These are phyloP conservation scores for Myopa testacea DNA, from an alignment of 2,888 invertebrate species.

Conservation along the genomic window DNA sequence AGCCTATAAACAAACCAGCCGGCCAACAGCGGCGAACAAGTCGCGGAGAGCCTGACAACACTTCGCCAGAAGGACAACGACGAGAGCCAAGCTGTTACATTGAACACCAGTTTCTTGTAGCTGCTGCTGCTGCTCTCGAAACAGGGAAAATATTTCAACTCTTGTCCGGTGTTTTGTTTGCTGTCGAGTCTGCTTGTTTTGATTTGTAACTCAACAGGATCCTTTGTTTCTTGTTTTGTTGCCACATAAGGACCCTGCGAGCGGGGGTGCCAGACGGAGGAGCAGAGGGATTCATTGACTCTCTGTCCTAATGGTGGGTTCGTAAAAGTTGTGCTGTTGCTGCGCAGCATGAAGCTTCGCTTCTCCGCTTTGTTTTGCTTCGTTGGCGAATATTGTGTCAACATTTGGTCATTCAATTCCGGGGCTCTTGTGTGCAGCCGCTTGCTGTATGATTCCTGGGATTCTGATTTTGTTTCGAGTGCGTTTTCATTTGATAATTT, in stretches of 20 bases:
- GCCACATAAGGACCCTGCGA: neutral
- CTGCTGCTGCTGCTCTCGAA: neutral
- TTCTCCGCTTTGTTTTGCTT: conserved; percentile 11
- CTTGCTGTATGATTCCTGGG: neutral
- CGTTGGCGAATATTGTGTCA: conserved; percentile 36
- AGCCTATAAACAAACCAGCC: neutral
- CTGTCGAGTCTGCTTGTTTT: conserved; percentile 64
- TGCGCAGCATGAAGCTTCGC: conserved; percentile 35
- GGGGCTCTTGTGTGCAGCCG: neutral
- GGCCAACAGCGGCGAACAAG: conserved; percentile 2
- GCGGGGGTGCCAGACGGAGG: neutral
- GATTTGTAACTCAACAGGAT: conserved; percentile 63
- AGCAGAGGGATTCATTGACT: conserved; percentile 18
- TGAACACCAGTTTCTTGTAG: conserved; percentile 19
- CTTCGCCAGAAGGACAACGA: conserved; percentile 26
- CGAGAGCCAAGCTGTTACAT: conserved; percentile 25
- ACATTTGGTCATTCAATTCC: conserved; percentile 37
- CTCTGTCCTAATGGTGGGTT: conserved; percentile 31
- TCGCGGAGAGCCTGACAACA: conserved; percentile 20
- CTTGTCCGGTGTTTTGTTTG: conserved; percentile 62
- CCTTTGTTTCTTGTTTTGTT: conserved; percentile 52
- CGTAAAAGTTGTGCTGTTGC: conserved; percentile 17
- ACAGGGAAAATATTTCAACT: conserved; percentile 40
- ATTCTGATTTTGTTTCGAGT: conserved; percentile 31
- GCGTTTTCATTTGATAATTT: conserved; percentile 54